Evolutionary conservation across 2,797 vertebrate genomes (phyloP).

Genomic region (Tamandua tetradactyla): DNA sequence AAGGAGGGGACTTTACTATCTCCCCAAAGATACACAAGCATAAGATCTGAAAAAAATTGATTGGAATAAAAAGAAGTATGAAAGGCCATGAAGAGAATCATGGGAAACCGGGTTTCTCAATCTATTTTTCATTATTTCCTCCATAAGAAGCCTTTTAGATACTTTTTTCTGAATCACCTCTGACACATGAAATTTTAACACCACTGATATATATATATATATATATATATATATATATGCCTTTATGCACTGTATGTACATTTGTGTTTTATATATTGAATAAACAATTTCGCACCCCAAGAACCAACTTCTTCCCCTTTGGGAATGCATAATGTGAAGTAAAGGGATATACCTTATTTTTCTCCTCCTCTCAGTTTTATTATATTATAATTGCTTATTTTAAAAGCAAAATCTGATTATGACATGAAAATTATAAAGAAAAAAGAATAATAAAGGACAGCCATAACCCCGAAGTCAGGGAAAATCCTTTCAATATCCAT

Average conservation of each 20-base stretch:
- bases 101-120: background rate
- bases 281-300: background rate
- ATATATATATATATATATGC: background rate
- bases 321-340: background rate
- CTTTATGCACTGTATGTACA: background rate
- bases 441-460: background rate
- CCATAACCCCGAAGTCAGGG: background rate
- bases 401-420: slow-evolving; percentile 20
- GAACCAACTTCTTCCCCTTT: background rate
- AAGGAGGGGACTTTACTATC: background rate
- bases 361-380: background rate
- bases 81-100: background rate
- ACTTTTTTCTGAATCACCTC: background rate
- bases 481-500: background rate
- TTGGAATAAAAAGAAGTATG: background rate
- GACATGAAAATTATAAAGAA: background rate
- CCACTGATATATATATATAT: too few relatives aligned
- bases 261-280: background rate
- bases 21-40: background rate
- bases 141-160: background rate
- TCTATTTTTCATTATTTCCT: background rate
- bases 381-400: background rate
- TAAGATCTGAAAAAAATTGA: slow-evolving; percentile 15
- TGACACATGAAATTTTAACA: background rate
- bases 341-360: background rate